Conservation (phyloP, 37 sponge, comb jelly and placozoan species). For the Spongia lamella region DNA sequence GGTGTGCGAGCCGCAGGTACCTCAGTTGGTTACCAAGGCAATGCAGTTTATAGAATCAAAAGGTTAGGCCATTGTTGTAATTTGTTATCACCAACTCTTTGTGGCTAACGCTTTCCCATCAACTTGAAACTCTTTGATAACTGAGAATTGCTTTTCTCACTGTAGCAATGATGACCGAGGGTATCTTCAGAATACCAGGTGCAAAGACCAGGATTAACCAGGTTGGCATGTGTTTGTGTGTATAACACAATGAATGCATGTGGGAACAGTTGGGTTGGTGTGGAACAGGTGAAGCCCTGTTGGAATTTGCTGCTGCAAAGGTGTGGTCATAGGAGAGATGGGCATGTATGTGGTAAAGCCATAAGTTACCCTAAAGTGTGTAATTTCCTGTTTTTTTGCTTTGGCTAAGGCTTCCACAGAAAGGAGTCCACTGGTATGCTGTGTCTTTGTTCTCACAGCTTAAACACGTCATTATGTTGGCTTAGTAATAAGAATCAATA, state of each 20-base stretch:
- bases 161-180: slow-evolving; percentile 68
- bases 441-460: no score
- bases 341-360: no score
- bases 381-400: no score
- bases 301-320: slow-evolving; percentile 1
- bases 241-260: neutral
- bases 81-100: no score
- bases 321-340: no score
- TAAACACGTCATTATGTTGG: no score
- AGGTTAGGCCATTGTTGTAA: slow-evolving; percentile 10
- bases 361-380: no score
- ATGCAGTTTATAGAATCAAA: slow-evolving; percentile 66
- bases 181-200: slow-evolving; percentile 75
- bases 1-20: slow-evolving; percentile 51
- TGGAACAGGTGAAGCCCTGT: neutral
- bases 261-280: slow-evolving; percentile 8
- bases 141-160: neutral
- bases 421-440: no score
- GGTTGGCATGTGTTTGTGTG: slow-evolving; percentile 29
- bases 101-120: neutral
- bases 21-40: slow-evolving; percentile 59
- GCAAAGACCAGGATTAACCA: slow-evolving; percentile 60
- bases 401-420: no score
- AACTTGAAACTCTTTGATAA: neutral
- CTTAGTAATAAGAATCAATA: no score